phyloP scores from a whole-genome alignment of 1,140 invertebrate species.

The Drosophila arizonae region DNA sequence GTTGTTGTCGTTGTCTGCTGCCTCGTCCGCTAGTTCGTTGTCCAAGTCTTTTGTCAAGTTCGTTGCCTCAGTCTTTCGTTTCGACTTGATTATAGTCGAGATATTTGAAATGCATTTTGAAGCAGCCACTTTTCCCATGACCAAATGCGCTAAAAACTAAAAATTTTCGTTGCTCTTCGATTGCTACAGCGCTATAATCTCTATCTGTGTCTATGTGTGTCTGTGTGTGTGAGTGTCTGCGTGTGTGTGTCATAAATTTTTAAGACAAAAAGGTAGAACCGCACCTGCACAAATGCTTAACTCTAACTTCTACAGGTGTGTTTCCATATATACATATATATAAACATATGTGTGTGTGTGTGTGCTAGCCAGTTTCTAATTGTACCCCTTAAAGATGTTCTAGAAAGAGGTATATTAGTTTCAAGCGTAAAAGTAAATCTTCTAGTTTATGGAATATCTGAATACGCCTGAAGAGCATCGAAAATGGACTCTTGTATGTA shows the following conservation, averaged over 20 bases:
- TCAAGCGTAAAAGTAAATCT: no score
- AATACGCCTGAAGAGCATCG: no score
- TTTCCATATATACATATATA: background rate
- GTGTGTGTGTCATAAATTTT: slow-evolving; percentile 37
- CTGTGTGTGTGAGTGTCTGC: background rate
- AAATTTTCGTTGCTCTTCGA: slow-evolving; percentile 31
- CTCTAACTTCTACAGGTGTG: slow-evolving; percentile 9
- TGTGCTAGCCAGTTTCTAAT: slow-evolving; percentile 31
- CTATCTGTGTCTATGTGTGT: no score
- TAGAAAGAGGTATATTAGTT: background rate
- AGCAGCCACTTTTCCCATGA: slow-evolving; percentile 37
- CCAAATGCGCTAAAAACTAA: slow-evolving; percentile 33
- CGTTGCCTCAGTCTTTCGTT: slow-evolving; percentile 22
- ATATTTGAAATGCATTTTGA: slow-evolving; percentile 15
- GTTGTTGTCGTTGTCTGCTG: background rate
- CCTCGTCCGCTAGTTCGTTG: slow-evolving; percentile 20
- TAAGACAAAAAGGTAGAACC: slow-evolving; percentile 13
- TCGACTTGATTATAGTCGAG: slow-evolving; percentile 11
- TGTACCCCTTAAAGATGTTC: background rate
- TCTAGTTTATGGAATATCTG: no score
- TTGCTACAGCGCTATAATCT: slow-evolving; percentile 17
- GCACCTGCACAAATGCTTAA: slow-evolving; percentile 34
- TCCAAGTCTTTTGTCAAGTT: slow-evolving; percentile 35
- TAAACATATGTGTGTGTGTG: slow-evolving; percentile 6
- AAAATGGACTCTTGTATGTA: no score